phyloP scores from a whole-genome alignment of 2,888 invertebrate species.

The Augochlorella aurata region DNA sequence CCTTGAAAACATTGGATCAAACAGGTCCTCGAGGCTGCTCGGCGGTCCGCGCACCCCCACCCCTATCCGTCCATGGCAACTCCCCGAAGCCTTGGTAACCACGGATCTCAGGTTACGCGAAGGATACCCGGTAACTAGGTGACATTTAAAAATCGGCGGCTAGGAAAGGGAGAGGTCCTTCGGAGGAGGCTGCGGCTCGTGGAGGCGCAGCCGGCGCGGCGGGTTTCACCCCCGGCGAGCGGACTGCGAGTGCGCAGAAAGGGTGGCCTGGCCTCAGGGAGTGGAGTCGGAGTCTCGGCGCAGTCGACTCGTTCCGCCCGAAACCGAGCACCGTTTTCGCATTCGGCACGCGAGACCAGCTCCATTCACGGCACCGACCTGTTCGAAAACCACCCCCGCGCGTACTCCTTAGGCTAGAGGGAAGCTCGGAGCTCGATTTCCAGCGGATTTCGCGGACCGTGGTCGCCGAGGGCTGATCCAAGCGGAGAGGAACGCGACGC shows the following conservation, averaged over 20 bases:
- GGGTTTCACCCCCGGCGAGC: slow-evolving; percentile 33
- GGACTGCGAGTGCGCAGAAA: slow-evolving; percentile 48
- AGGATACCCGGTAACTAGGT: slow-evolving; percentile 32
- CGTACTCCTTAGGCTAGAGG: background rate
- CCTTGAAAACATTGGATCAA: background rate
- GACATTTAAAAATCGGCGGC: slow-evolving; percentile 46
- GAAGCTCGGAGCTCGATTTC: no score
- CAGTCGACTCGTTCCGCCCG: slow-evolving; percentile 57
- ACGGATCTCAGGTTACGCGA: background rate
- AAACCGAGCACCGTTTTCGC: slow-evolving; percentile 51
- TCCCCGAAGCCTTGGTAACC: slow-evolving; percentile 6
- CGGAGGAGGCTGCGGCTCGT: slow-evolving; percentile 51
- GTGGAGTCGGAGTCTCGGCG: slow-evolving; percentile 53
- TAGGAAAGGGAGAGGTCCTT: slow-evolving; percentile 56
- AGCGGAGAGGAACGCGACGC: slow-evolving; percentile 16
- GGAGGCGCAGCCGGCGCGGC: slow-evolving; percentile 51
- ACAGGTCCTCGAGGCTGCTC: background rate
- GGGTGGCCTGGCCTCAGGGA: slow-evolving; percentile 46
- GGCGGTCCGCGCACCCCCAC: background rate
- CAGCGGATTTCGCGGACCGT: no score
- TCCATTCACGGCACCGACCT: slow-evolving; percentile 65
- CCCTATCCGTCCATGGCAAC: background rate
- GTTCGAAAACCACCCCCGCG: slow-evolving; percentile 33
- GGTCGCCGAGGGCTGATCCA: background rate
- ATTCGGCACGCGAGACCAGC: slow-evolving; percentile 35